These are phyloP conservation scores for Polyommatus iphigenia DNA, from an alignment of 2,888 invertebrate genomes.

Conservation along the genomic window DNA sequence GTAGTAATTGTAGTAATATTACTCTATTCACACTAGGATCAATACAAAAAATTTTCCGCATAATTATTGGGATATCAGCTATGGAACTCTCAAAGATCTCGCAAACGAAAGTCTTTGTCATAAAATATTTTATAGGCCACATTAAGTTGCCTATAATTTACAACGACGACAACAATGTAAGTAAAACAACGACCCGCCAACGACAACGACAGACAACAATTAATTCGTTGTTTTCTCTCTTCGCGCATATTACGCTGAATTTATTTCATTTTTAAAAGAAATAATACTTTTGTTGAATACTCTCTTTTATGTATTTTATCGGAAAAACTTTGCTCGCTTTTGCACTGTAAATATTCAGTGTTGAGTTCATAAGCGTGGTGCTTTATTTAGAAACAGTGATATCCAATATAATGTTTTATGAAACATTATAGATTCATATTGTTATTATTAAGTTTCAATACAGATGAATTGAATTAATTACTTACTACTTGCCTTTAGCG, in stretches of 20 bases:
- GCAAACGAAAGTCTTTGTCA: neutral
- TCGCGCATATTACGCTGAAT: constrained; percentile 3
- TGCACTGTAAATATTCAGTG: neutral
- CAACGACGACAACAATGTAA: constrained; percentile 23
- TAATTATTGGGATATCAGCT: neutral
- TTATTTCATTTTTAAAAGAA: constrained; percentile 19
- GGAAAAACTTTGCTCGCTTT: constrained; percentile 1
- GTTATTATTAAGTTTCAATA: too few species aligned
- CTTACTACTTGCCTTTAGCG: too few species aligned
- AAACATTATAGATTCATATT: too few species aligned
- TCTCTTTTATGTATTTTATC: constrained; percentile 8
- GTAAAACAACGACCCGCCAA: neutral
- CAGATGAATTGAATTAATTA: too few species aligned
- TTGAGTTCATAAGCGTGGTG: neutral
- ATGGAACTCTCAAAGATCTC: constrained; percentile 1
- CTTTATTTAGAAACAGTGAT: neutral
- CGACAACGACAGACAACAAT: constrained; percentile 1
- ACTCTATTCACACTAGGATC: too few species aligned
- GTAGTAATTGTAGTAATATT: too few species aligned
- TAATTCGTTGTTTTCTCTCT: constrained; percentile 12
- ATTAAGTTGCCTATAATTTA: constrained; percentile 23
- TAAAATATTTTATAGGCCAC: constrained; percentile 21
- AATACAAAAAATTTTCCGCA: too few species aligned
- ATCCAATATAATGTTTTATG: too few species aligned
- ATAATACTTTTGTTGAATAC: neutral